phyloP scores from a whole-genome alignment of 2,888 invertebrate genomes.

The Drosophila paramelanica region DNA sequence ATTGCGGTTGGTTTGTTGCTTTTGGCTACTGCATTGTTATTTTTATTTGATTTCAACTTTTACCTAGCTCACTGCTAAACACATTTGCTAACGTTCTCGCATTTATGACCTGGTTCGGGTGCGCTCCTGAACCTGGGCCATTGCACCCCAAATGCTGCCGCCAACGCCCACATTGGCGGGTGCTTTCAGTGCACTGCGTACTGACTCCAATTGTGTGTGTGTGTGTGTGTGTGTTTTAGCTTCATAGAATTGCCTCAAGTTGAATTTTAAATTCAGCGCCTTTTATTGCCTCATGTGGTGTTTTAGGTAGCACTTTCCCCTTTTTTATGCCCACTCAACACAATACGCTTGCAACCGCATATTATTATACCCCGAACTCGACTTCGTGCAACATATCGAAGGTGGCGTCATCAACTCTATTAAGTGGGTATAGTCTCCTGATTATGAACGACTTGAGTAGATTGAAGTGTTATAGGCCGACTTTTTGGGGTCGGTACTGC shows the following conservation, averaged over 20 bases:
- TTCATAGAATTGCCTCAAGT: conserved; percentile 57
- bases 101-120: conserved; percentile 54
- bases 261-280: not conserved
- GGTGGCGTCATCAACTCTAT: too few species aligned
- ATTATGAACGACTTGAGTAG: too few species aligned
- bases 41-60: conserved; percentile 61
- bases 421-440: too few species aligned
- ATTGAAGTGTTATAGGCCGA: too few species aligned
- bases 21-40: conserved; percentile 28
- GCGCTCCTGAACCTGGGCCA: conserved; percentile 24
- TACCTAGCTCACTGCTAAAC: conserved; percentile 32
- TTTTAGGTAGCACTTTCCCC: too few species aligned
- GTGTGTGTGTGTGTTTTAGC: conserved; percentile 50
- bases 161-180: conserved; percentile 20
- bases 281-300: too few species aligned
- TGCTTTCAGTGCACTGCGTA: conserved; percentile 31
- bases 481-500: too few species aligned
- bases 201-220: conserved; percentile 42
- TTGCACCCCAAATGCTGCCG: conserved; percentile 20
- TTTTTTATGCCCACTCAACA: too few species aligned
- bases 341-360: too few species aligned
- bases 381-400: too few species aligned
- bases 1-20: conserved; percentile 31
- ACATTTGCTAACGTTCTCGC: conserved; percentile 47
- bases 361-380: too few species aligned